Conservation (phyloP, 2,888 invertebrate species). For the Drosophila pseudotalamancana region DNA sequence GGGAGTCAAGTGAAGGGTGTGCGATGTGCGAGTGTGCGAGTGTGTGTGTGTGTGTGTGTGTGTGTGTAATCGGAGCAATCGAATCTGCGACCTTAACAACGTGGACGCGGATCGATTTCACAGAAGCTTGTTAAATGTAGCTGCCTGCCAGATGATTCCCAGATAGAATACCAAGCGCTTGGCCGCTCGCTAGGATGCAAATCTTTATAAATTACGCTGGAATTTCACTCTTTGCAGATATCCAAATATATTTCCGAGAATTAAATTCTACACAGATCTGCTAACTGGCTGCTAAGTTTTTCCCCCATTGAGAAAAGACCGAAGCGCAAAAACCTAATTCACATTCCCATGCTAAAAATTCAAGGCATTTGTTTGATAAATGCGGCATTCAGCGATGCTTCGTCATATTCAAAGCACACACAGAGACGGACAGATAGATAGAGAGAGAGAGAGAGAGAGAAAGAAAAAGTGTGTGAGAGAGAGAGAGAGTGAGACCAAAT, state of each 20-base stretch:
- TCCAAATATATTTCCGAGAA: neutral
- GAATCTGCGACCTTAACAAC: conserved; percentile 49
- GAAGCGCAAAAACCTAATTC: neutral
- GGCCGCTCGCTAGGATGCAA: conserved; percentile 22
- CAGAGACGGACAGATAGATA: neutral
- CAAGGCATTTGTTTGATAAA: conserved; percentile 55
- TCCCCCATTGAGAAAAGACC: neutral
- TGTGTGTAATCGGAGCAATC: conserved; percentile 54
- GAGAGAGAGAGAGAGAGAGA: no score
- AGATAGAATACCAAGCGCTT: conserved; percentile 42
- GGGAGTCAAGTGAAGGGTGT: conserved; percentile 48
- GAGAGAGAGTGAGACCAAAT: no score
- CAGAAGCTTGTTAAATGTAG: conserved; percentile 54
- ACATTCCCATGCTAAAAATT: conserved; percentile 22
- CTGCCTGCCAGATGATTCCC: conserved; percentile 30
- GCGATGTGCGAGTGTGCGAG: neutral
- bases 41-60: conserved; percentile 4
- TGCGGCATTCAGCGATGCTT: conserved; percentile 50
- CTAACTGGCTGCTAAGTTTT: neutral
- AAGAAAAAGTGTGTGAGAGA: no score
- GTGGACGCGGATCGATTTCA: conserved; percentile 53
- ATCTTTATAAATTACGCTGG: conserved; percentile 18
- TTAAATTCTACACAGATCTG: neutral
- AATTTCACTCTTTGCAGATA: neutral
- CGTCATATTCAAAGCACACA: conserved; percentile 64